Evolutionary conservation across 2,888 invertebrate genomes (phyloP).

Genomic region (Embidobia sp.): DNA sequence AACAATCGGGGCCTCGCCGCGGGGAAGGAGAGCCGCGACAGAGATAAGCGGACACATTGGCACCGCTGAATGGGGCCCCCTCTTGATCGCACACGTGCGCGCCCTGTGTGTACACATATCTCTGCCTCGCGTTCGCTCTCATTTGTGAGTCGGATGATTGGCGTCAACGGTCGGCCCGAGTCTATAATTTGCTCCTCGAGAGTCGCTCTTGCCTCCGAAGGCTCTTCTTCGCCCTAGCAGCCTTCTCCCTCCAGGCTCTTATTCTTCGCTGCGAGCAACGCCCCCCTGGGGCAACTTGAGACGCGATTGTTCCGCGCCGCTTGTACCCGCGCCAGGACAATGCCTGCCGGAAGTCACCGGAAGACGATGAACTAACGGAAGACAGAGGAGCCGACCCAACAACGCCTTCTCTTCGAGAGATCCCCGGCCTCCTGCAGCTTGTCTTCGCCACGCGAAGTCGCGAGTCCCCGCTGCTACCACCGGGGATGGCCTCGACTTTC

Average conservation of each 20-base stretch:
- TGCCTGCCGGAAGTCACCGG: conserved; percentile 81
- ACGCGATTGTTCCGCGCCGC: conserved; percentile 80
- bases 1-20: too few species aligned
- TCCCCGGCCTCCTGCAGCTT: conserved; percentile 74
- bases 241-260: conserved; percentile 60
- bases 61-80: too few species aligned
- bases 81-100: too few species aligned
- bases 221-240: conserved; percentile 41
- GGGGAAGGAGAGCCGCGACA: too few species aligned
- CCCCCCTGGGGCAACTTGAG: conserved; percentile 81
- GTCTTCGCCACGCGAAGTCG: conserved; percentile 69
- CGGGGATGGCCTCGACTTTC: conserved; percentile 57
- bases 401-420: conserved; percentile 67
- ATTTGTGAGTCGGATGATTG: conserved; percentile 76
- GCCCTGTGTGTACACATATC: too few species aligned
- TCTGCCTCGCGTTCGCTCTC: too few species aligned
- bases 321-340: conserved; percentile 72
- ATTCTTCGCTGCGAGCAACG: conserved; percentile 67
- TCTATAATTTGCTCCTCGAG: conserved; percentile 78
- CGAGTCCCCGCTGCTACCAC: conserved; percentile 72
- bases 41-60: too few species aligned
- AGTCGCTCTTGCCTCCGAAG: conserved; percentile 70
- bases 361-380: conserved; percentile 81
- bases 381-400: conserved; percentile 69
- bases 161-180: conserved; percentile 79